Conservation (phyloP, 2,797 vertebrate genomes). For the Remorina albescens region DNA sequence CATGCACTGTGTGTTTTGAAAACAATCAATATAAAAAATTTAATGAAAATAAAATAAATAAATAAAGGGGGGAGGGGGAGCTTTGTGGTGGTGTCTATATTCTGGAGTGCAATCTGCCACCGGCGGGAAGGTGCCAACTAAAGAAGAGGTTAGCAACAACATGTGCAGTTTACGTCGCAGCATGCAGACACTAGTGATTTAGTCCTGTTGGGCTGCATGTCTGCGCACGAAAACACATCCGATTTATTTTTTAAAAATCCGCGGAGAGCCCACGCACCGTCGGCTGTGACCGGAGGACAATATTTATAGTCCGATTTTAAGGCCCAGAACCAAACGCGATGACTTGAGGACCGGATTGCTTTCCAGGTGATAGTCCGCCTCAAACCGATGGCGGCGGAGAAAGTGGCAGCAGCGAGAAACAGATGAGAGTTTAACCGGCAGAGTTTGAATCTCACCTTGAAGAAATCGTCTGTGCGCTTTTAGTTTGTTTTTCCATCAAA, state of each 20-base stretch:
- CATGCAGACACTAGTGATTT: neutral
- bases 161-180: constrained; percentile 15
- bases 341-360: constrained; percentile 42
- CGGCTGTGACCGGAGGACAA: fast-evolving
- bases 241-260: neutral
- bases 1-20: neutral
- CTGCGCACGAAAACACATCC: fast-evolving
- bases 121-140: constrained; percentile 51
- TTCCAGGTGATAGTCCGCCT: constrained; percentile 73
- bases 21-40: too few species aligned
- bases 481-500: constrained; percentile 9
- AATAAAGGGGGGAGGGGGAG: too few species aligned
- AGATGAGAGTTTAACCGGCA: neutral
- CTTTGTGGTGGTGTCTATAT: constrained; percentile 53
- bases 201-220: fast-evolving
- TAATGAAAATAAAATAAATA: too few species aligned
- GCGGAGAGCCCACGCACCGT: fast-evolving
- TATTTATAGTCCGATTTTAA: neutral
- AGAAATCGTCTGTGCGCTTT: neutral
- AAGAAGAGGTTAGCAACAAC: constrained; percentile 16
- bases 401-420: neutral
- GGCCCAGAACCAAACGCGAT: constrained; percentile 12
- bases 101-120: constrained; percentile 37
- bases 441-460: constrained; percentile 28
- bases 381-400: constrained; percentile 46